Evolutionary conservation across 2,888 invertebrate species (phyloP), one percentile per base, ranked within the genome.

Genomic region (Scelioninae gen. 1): DNA sequence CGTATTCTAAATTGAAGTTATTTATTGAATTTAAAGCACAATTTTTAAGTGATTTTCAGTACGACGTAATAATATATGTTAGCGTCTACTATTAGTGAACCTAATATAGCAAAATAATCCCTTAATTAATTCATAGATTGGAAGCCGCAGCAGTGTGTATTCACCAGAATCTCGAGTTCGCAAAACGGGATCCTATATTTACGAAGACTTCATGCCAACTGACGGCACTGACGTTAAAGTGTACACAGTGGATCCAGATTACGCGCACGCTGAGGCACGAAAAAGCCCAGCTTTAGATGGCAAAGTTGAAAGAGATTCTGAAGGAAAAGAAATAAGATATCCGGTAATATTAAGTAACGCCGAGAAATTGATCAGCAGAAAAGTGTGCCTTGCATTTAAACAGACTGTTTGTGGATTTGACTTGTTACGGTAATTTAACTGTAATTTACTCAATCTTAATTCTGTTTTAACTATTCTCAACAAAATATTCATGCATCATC

Each of bases 201-300:
- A 99, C 92, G 99, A 99, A 94, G 99, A 99, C 93, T 99, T 99
- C 93, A 99, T 99, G 98, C 99, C 99, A 6, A 99, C 99, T 43
- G 99, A 99, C 94, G 99, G 99, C 93, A 94, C 94, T 2, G 92
- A 92, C 71, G 92, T 92, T 58, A 95, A 96, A 93, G 99, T 99
- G 31, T 99, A 99, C 93, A 99, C 99, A 0, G 99, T 99, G 32
- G 99, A 99, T 0, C 99, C 99, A 0, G 99, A 99, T 93, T 99
- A 99, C 93, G 99, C 99, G 3, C 99, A 99, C 93, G 99, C 99
- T 0, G 99, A 99, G 93, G 99, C 99, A 0, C 94, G 99, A 71
- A 99, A 99, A 92, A 99, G 99, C 75, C 99, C 99, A 0, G 99
- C 99, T 0, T 93, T 99, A 11, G 99, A 99, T 93, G 99, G 99